A percentile compares a stretch with the other conserved stretches of the same genome.
Conservation (phyloP, 2,113 vertebrate species). For the Ahaetulla prasina region DNA sequence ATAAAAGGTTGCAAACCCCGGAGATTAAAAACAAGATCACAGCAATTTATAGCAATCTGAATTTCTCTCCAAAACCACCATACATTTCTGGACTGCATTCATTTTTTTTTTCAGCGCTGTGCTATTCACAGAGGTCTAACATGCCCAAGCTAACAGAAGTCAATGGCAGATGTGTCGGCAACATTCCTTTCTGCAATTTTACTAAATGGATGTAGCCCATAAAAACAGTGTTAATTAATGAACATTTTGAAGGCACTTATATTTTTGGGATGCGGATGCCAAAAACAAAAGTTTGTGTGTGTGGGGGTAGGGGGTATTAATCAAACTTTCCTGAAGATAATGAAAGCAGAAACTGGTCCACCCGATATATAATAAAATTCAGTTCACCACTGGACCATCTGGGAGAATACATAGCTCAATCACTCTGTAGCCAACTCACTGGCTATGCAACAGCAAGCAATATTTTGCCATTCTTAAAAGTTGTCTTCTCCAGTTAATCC, state of each 20-base stretch:
- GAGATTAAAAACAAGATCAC: slow-evolving; percentile 1
- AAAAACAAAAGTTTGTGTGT: slow-evolving; percentile 50
- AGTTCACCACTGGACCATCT: background rate
- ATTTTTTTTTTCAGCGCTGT: slow-evolving; percentile 42
- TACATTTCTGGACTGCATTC: slow-evolving; percentile 55
- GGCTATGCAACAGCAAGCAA: too few relatives aligned
- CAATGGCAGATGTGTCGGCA: slow-evolving; percentile 44
- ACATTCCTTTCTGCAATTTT: slow-evolving; percentile 47
- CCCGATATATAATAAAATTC: background rate
- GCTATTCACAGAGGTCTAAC: slow-evolving; percentile 36
- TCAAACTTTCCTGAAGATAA: slow-evolving; percentile 38
- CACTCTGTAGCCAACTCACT: background rate
- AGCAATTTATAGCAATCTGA: slow-evolving; percentile 21
- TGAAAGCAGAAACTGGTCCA: background rate
- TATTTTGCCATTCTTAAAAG: background rate
- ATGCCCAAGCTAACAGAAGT: slow-evolving; percentile 50
- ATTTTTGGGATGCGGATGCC: slow-evolving; percentile 35
- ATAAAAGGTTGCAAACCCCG: slow-evolving; percentile 30
- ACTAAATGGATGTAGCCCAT: slow-evolving; percentile 47
- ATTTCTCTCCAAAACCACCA: slow-evolving; percentile 37
- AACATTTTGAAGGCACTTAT: slow-evolving; percentile 56
- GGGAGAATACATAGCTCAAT: background rate
- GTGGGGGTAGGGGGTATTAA: slow-evolving; percentile 22
- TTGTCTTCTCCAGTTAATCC: background rate
- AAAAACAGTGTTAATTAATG: slow-evolving; percentile 48